Evolutionary conservation across 1,140 invertebrate genomes (phyloP).

Genomic region (Drosophila pruinosa): DNA sequence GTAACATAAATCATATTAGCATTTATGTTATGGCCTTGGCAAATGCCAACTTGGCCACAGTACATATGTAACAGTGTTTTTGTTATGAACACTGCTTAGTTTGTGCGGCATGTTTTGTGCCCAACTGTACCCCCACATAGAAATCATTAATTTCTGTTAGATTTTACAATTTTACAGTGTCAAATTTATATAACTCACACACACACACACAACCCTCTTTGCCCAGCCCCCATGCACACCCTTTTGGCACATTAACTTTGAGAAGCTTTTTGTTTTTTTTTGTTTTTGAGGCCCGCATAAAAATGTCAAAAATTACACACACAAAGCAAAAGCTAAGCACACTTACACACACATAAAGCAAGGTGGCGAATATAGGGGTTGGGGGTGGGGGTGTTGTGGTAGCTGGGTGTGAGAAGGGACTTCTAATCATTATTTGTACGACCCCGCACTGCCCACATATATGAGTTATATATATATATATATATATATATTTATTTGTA

Average conservation of each 20-base stretch:
- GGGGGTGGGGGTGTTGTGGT: no score
- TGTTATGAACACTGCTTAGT: slow-evolving; percentile 29
- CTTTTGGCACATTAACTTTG: slow-evolving; percentile 47
- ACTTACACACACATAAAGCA: not conserved
- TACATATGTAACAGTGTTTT: no score
- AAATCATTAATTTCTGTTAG: slow-evolving; percentile 78
- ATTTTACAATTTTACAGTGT: slow-evolving; percentile 68
- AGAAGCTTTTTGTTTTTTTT: slow-evolving; percentile 36
- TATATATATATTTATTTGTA: slow-evolving; percentile 77
- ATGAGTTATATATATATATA: slow-evolving; percentile 63
- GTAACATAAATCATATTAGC: no score
- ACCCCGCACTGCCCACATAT: slow-evolving; percentile 65
- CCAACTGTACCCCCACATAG: slow-evolving; percentile 58
- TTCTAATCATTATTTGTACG: slow-evolving; percentile 80
- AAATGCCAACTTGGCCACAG: no score
- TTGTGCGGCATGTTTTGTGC: slow-evolving; percentile 43
- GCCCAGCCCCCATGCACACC: slow-evolving; percentile 3
- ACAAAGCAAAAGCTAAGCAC: no score
- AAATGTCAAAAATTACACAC: slow-evolving; percentile 80
- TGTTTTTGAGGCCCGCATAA: slow-evolving; percentile 67
- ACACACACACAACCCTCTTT: slow-evolving; percentile 45
- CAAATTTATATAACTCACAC: slow-evolving; percentile 57
- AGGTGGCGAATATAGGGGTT: no score
- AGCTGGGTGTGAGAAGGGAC: slow-evolving; percentile 31
- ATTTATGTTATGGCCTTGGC: no score